Base-by-base conservation (phyloP, 2,797 vertebrate genomes). In the Sebastiscus albofasciatus region DNA sequence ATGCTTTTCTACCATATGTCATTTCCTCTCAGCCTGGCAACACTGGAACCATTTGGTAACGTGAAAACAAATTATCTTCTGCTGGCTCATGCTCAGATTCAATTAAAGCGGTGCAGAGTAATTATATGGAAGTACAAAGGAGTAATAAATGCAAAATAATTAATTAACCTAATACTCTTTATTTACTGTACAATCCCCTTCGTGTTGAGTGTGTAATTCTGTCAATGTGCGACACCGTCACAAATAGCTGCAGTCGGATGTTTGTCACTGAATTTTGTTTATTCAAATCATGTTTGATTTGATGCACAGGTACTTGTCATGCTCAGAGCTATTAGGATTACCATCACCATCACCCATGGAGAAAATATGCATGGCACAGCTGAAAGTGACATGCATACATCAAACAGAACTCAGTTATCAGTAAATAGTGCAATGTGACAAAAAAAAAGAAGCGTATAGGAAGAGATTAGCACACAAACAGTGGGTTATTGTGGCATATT, bases 131-230 rank as follows among this genome's bases (percentile, higher is more conserved):
- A 95, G 95, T 97, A 98, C 97, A 98, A 98, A 97, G 96, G 97
- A 97, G 96, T 97, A 97, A 98, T 98, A 97, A 97, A 97, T 97
- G 97, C 95, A 97, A 97, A 98, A 98, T 97, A 97, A 98, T 98
- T 96, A 95, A 99, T 98, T 97, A 97, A 97, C 96, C 96, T 97
- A 97, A 97, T 98, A 96, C 97, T 98, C 95, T 97, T 97, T 97
- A 97, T 98, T 97, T 91, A 89, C 79, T 87, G 77, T 97, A 96
- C 95, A 92, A 94, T 94, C 94, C 93, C 69, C 95, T 95, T 96
- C 95, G 96, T 88, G 95, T 96, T 96, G 96, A 96, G 92, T 94
- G 95, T 96, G 94, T 95, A 95, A 97, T 97, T 96, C 96, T 93
- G 96, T 96, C 95, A 96, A 94, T 94, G 93, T 94, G 67, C 65